These are phyloP conservation scores for Tenthredo livida DNA, from an alignment of 2,888 invertebrate genomes.

Conservation along the genomic window DNA sequence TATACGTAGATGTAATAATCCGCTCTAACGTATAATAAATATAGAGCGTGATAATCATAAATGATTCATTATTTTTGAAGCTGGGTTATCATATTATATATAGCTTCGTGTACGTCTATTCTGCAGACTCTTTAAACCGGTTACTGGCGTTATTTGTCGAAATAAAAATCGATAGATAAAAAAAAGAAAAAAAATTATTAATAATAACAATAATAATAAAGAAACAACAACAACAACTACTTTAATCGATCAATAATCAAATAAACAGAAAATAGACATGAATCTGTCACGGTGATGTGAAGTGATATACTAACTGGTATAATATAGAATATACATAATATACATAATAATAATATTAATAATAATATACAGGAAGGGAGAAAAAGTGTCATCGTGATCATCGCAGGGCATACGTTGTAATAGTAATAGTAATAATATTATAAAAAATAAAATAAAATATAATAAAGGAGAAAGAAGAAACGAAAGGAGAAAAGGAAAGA, in stretches of 20 bases:
- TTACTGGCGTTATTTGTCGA: background rate
- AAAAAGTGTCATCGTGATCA: background rate
- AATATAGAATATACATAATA: background rate
- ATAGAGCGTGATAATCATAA: background rate
- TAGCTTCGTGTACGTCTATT: background rate
- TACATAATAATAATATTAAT: background rate
- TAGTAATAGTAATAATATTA: background rate
- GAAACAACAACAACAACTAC: too few species aligned
- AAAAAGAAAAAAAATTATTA: background rate
- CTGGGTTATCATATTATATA: background rate
- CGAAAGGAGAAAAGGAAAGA: background rate
- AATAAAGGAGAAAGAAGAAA: background rate
- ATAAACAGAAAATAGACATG: slow-evolving; percentile 13
- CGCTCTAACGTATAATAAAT: background rate
- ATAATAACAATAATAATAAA: background rate
- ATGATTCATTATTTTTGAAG: background rate
- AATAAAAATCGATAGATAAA: background rate
- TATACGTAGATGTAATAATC: background rate
- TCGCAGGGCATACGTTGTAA: background rate
- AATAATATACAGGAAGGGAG: background rate
- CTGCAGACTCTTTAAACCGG: too few species aligned
- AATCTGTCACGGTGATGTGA: slow-evolving; percentile 13
- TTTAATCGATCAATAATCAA: background rate
- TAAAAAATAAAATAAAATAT: background rate
- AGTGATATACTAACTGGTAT: background rate